phyloP scores from a whole-genome alignment of 2,888 invertebrate species.

The Eilema griseolum region DNA sequence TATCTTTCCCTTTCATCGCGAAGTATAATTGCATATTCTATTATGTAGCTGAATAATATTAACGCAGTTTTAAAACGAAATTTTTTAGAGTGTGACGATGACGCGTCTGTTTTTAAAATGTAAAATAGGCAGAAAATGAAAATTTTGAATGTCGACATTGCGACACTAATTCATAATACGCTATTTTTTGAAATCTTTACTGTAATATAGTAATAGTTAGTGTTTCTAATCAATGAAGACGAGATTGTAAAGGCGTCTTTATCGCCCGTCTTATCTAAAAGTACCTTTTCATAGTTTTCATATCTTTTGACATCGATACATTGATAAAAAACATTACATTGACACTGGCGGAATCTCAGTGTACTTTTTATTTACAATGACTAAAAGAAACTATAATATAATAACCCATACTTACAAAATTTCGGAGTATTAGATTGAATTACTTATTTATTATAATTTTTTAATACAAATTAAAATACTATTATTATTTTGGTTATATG shows the following conservation, averaged over 20 bases:
- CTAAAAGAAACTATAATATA: background rate
- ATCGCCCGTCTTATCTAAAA: slow-evolving; percentile 6
- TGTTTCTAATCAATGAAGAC: slow-evolving; percentile 5
- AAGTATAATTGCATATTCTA: background rate
- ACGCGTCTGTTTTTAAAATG: background rate
- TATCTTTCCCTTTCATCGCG: background rate
- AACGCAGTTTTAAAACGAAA: background rate
- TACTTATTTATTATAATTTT: too few species aligned
- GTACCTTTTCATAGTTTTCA: slow-evolving; percentile 8
- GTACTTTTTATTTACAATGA: background rate
- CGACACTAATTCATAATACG: background rate
- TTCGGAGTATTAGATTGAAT: too few species aligned
- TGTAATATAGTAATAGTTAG: background rate
- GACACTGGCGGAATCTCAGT: background rate
- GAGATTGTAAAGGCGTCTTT: slow-evolving; percentile 4
- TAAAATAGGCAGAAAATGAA: background rate
- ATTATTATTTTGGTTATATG: too few species aligned
- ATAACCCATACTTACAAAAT: too few species aligned
- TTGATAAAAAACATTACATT: background rate
- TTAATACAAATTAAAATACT: too few species aligned
- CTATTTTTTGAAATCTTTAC: background rate
- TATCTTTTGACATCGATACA: background rate
- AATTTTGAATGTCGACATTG: slow-evolving; percentile 2
- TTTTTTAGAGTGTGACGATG: slow-evolving; percentile 32
- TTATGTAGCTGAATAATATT: slow-evolving; percentile 1